phyloP scores from a whole-genome alignment of 2,797 vertebrate genomes.

The Anguilla anguilla region DNA sequence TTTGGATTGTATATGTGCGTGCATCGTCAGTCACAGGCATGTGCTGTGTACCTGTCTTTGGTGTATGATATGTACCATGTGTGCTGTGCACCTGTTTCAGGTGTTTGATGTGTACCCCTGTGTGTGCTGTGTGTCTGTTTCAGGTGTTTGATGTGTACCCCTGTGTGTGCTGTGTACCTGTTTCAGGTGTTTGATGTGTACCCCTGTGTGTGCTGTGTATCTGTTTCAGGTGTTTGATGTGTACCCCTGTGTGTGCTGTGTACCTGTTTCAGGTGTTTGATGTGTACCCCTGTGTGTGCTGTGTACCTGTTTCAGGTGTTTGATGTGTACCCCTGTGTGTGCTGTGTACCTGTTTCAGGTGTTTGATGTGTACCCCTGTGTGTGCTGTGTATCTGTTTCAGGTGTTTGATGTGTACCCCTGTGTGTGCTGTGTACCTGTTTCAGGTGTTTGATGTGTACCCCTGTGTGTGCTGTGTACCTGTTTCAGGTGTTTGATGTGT shows the following conservation, averaged over 20 bases:
- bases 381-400: too few relatives aligned
- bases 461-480: slow-evolving; percentile 39
- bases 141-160: slow-evolving; percentile 76
- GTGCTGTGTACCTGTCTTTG: background rate
- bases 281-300: slow-evolving; percentile 66
- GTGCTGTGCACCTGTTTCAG: too few relatives aligned
- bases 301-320: too few relatives aligned
- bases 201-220: too few relatives aligned
- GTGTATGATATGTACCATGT: too few relatives aligned
- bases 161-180: too few relatives aligned
- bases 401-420: slow-evolving; percentile 73
- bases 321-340: slow-evolving; percentile 69
- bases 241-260: too few relatives aligned
- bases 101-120: slow-evolving; percentile 71
- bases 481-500: background rate
- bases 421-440: too few relatives aligned
- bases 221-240: slow-evolving; percentile 78
- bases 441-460: slow-evolving; percentile 76
- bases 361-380: slow-evolving; percentile 67
- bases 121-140: too few relatives aligned
- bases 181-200: slow-evolving; percentile 76
- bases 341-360: too few relatives aligned
- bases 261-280: slow-evolving; percentile 82
- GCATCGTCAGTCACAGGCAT: background rate
- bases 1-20: background rate